phyloP scores from a whole-genome alignment of 2,113 vertebrate genomes.

The Vombatus ursinus region DNA sequence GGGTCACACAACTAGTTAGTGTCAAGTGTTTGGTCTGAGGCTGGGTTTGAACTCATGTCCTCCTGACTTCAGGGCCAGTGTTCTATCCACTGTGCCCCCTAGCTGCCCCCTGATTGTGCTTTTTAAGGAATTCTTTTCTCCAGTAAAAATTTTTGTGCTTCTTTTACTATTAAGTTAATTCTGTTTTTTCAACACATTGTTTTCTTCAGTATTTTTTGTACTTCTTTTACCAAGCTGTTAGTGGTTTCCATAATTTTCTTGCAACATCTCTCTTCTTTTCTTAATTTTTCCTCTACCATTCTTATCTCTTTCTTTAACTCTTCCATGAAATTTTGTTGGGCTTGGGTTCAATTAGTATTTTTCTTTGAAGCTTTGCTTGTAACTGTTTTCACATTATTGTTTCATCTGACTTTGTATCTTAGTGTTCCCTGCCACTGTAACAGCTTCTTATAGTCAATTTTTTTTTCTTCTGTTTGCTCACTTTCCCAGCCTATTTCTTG shows the following conservation, averaged over 20 bases:
- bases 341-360: neutral
- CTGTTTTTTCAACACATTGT: too few relatives aligned
- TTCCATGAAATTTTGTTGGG: neutral
- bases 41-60: too few relatives aligned
- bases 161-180: too few relatives aligned
- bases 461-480: neutral
- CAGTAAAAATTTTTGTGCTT: too few relatives aligned
- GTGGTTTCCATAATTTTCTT: neutral
- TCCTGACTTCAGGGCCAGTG: too few relatives aligned
- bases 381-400: neutral
- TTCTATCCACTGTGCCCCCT: too few relatives aligned
- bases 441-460: neutral
- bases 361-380: neutral
- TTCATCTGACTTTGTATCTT: neutral
- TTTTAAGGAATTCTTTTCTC: too few relatives aligned
- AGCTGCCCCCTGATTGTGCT: too few relatives aligned
- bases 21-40: too few relatives aligned
- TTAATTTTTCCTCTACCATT: neutral
- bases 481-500: neutral
- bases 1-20: too few relatives aligned
- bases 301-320: neutral
- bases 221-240: neutral
- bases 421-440: neutral
- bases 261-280: neutral
- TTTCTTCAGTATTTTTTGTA: neutral